A percentile compares a stretch with the other conserved stretches of the same genome.
phyloP scores from a whole-genome alignment of 2,113 vertebrate genomes.

The Brevimyrus niger region DNA sequence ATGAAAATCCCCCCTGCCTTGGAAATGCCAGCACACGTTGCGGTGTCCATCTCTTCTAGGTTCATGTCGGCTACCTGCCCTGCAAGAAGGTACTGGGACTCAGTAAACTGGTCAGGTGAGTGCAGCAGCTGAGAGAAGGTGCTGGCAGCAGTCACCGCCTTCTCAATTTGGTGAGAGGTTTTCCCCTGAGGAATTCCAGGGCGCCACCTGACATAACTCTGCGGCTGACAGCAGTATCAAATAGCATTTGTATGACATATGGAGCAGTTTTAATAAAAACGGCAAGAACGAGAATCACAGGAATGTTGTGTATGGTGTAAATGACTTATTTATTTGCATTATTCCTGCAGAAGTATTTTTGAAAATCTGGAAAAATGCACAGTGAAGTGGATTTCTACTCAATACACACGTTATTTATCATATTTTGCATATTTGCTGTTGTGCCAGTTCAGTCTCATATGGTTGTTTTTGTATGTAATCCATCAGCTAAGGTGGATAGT shows the following conservation, averaged over 20 bases:
- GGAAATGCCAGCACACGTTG: too few species aligned
- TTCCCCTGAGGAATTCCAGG: not conserved
- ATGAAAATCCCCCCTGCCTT: not conserved
- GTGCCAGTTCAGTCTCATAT: not conserved
- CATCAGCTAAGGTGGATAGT: not conserved
- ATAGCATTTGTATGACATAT: not conserved
- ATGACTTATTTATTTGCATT: not conserved
- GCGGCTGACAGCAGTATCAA: not conserved
- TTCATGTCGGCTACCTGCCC: conserved; percentile 95
- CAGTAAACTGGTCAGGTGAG: conserved; percentile 95
- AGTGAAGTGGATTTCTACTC: not conserved
- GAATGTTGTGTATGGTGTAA: not conserved
- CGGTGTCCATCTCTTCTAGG: conserved; percentile 53
- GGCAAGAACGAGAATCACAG: not conserved
- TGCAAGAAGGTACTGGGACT: conserved; percentile 96
- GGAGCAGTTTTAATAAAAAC: not conserved
- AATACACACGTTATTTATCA: not conserved
- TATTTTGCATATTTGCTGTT: not conserved
- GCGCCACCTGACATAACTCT: too few species aligned
- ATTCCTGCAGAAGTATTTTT: not conserved
- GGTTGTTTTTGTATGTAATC: not conserved
- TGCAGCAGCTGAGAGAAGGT: not conserved
- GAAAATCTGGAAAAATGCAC: not conserved
- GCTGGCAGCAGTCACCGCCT: not conserved
- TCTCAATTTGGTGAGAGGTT: not conserved